Evolutionary conservation across 2,113 vertebrate species (phyloP).

Genomic region (Gila orcuttii): DNA sequence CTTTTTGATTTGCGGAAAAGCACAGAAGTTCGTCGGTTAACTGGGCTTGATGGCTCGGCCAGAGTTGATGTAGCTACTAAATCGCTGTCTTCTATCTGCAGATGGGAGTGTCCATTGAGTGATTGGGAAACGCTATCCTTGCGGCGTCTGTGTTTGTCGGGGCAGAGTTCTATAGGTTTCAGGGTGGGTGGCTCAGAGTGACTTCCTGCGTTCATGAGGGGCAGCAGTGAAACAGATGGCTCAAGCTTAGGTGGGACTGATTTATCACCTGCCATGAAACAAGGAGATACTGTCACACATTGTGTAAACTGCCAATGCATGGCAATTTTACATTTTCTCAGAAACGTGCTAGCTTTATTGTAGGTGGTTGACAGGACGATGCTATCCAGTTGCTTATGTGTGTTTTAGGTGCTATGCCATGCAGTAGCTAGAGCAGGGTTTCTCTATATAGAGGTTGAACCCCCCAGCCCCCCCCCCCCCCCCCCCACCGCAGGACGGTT

Average conservation of each 20-base stretch:
- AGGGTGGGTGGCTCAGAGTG: conserved; percentile 95
- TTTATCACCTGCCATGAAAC: conserved; percentile 89
- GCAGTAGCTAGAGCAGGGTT: background rate
- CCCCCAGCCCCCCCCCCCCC: too few species aligned
- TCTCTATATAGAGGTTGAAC: too few species aligned
- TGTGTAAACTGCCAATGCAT: background rate
- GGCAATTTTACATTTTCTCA: background rate
- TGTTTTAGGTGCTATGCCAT: background rate
- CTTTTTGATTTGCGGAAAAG: conserved; percentile 95
- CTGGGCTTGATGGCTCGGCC: conserved; percentile 84
- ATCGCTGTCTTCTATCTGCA: conserved; percentile 79
- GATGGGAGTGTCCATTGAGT: conserved; percentile 86
- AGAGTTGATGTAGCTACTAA: conserved; percentile 86
- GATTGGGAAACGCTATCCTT: conserved; percentile 79
- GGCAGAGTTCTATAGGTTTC: conserved; percentile 89
- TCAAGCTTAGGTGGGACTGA: conserved; percentile 96
- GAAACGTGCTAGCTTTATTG: background rate
- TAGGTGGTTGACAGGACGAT: background rate
- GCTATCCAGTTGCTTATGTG: background rate
- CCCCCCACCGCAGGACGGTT: too few species aligned
- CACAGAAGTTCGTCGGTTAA: conserved; percentile 89
- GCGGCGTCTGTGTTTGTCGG: conserved; percentile 82
- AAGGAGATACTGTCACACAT: background rate
- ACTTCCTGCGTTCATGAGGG: conserved; percentile 86
- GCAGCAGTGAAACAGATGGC: conserved; percentile 91